Evolutionary conservation across 2,888 invertebrate species (phyloP).

Genomic region (Glyphotaelius pellucidus): DNA sequence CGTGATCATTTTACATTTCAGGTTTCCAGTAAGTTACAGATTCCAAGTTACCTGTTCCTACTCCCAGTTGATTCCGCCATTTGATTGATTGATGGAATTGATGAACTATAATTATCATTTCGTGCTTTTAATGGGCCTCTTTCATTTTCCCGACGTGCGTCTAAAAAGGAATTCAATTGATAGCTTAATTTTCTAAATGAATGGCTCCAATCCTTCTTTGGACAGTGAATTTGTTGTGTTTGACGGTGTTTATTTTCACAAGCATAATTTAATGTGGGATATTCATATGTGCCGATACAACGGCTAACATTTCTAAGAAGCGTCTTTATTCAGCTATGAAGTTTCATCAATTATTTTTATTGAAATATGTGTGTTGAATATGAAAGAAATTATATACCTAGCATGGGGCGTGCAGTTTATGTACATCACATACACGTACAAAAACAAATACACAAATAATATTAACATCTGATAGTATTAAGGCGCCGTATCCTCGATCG

Average conservation of each 20-base stretch:
- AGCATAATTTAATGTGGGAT: background rate
- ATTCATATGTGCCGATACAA: background rate
- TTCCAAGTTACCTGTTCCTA: background rate
- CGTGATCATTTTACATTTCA: background rate
- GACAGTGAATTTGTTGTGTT: background rate
- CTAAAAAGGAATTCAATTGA: conserved; percentile 25
- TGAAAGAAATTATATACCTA: no score
- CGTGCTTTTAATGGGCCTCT: background rate
- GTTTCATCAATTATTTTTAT: background rate
- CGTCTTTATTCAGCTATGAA: background rate
- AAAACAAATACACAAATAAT: no score
- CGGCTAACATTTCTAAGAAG: background rate
- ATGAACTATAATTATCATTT: conserved; percentile 35
- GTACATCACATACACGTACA: no score
- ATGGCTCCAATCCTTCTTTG: conserved; percentile 25
- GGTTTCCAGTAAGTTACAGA: background rate
- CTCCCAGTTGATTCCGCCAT: background rate
- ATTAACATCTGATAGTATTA: no score
- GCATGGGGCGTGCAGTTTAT: no score
- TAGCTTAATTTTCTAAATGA: conserved; percentile 31
- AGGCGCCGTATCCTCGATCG: no score
- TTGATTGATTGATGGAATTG: conserved; percentile 37
- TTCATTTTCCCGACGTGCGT: conserved; percentile 24
- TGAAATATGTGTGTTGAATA: no score
- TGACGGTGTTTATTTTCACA: background rate